Evolutionary conservation across 37 sponge, comb jelly and placozoan genomes (phyloP).

Genomic region (Amphimedon queenslandica): DNA sequence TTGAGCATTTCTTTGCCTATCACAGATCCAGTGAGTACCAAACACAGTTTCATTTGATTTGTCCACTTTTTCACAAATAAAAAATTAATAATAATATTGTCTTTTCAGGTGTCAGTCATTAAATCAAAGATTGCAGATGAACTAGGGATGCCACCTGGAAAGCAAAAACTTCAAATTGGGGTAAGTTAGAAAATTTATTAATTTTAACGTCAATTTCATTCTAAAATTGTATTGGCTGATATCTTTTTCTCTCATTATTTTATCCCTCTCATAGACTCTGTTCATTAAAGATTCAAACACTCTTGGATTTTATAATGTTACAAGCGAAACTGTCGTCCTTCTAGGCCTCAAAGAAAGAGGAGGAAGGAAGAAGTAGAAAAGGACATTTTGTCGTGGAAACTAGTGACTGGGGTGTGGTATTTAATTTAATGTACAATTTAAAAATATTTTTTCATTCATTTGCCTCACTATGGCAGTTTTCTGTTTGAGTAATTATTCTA

Average conservation of each 20-base stretch:
- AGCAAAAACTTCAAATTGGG: slow-evolving; percentile 90
- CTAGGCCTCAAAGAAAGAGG: slow-evolving; percentile 93
- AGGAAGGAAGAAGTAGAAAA: slow-evolving; percentile 62
- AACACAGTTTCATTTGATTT: neutral
- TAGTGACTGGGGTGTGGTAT: too few species aligned
- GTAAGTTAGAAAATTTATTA: slow-evolving; percentile 34
- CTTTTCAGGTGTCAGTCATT: slow-evolving; percentile 83
- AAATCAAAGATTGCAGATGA: slow-evolving; percentile 75
- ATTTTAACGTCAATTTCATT: neutral
- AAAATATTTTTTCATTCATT: too few species aligned
- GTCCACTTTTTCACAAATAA: too few species aligned
- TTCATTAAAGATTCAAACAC: slow-evolving; percentile 92
- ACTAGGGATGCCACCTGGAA: slow-evolving; percentile 82
- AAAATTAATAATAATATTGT: too few species aligned
- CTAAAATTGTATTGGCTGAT: neutral
- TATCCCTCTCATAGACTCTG: slow-evolving; percentile 37
- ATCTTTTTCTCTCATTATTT: slow-evolving; percentile 6
- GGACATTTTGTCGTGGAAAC: too few species aligned
- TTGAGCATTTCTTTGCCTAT: slow-evolving; percentile 74
- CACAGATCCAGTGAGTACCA: slow-evolving; percentile 64
- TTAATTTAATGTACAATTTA: too few species aligned
- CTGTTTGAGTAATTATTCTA: too few species aligned
- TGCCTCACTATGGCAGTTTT: too few species aligned
- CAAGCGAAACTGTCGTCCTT: slow-evolving; percentile 48
- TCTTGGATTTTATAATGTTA: slow-evolving; percentile 83